These are phyloP conservation scores for Isotomurus palustris DNA, from an alignment of 2,888 invertebrate species.

Conservation along the genomic window DNA sequence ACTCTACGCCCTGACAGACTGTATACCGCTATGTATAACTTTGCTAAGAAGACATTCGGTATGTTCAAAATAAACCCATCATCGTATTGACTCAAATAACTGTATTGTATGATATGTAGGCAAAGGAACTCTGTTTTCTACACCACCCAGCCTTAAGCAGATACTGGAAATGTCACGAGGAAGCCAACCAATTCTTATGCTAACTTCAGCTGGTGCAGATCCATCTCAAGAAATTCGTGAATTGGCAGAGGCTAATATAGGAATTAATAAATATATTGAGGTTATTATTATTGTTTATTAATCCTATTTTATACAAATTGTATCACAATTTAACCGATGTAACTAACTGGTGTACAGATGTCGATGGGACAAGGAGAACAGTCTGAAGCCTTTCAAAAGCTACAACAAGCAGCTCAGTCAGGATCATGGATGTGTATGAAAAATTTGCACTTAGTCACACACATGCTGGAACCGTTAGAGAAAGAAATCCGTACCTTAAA, in stretches of 20 bases:
- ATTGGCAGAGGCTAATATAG: constrained; percentile 57
- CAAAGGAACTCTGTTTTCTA: constrained; percentile 57
- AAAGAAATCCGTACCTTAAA: constrained; percentile 57
- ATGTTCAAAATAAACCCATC: too few relatives aligned
- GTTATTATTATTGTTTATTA: constrained; percentile 48
- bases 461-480: constrained; percentile 65
- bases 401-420: constrained; percentile 58
- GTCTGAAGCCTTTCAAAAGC: constrained; percentile 57
- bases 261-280: constrained; percentile 57
- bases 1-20: constrained; percentile 77
- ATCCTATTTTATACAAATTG: background rate
- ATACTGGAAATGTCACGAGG: constrained; percentile 57
- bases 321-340: background rate
- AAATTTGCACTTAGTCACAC: constrained; percentile 71
- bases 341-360: constrained; percentile 56
- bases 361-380: constrained; percentile 79
- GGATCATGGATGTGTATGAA: constrained; percentile 76
- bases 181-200: constrained; percentile 71
- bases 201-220: constrained; percentile 79
- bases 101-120: constrained; percentile 47
- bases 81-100: too few relatives aligned
- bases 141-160: constrained; percentile 57
- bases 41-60: constrained; percentile 63
- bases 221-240: constrained; percentile 75
- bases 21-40: constrained; percentile 68